Evolutionary conservation across 2,888 invertebrate species (phyloP).

Genomic region (Polydrusus cervinus): DNA sequence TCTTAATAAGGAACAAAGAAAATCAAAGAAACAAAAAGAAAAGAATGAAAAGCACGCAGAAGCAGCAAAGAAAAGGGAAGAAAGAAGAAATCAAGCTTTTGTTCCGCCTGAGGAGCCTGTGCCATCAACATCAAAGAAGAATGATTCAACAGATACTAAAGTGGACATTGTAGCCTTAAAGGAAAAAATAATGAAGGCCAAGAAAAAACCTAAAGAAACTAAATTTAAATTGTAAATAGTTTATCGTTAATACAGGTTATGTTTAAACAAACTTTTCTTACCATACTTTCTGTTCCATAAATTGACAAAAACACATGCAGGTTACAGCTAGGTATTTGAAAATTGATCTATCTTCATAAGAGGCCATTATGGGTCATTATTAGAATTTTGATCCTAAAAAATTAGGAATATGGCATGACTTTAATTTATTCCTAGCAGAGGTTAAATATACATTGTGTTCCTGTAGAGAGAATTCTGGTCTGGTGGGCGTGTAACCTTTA

Average conservation of each 20-base stretch:
- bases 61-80: constrained; percentile 82
- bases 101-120: constrained; percentile 82
- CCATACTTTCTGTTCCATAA: too few relatives aligned
- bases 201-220: constrained; percentile 66
- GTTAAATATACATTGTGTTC: too few relatives aligned
- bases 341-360: too few relatives aligned
- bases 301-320: too few relatives aligned
- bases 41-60: constrained; percentile 85
- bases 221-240: constrained; percentile 42
- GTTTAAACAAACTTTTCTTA: not conserved
- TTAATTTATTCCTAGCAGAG: too few relatives aligned
- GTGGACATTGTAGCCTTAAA: constrained; percentile 84
- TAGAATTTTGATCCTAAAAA: too few relatives aligned
- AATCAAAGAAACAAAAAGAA: constrained; percentile 81
- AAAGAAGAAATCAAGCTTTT: constrained; percentile 86
- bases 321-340: too few relatives aligned
- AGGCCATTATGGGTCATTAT: too few relatives aligned
- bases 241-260: not conserved
- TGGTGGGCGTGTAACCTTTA: too few relatives aligned
- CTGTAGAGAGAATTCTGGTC: too few relatives aligned
- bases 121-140: constrained; percentile 59
- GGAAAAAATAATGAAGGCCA: constrained; percentile 82
- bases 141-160: constrained; percentile 66
- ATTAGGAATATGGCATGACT: too few relatives aligned
- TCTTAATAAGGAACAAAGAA: constrained; percentile 88